These are phyloP conservation scores for Pentamera pediparva DNA, from an alignment of 53 echinoderm and acorn worm genomes.

Conservation along the genomic window DNA sequence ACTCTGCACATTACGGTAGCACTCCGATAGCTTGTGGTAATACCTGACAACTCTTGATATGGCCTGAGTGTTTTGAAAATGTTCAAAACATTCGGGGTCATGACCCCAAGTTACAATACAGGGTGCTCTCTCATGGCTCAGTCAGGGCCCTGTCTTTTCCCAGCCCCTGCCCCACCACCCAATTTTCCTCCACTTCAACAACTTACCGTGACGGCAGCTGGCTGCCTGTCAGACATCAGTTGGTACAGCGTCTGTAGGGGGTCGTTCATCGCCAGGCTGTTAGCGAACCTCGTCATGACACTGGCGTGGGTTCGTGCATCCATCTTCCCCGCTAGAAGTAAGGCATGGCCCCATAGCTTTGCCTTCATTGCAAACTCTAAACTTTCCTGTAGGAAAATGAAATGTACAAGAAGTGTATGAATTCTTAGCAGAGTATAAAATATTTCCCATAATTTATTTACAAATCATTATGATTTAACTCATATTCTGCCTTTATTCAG, in stretches of 20 bases:
- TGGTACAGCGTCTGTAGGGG: slow-evolving; percentile 95
- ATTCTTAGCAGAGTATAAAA: too few species aligned
- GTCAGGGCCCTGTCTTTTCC: too few species aligned
- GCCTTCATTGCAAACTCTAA: slow-evolving; percentile 82
- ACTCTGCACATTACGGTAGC: too few species aligned
- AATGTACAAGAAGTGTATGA: neutral
- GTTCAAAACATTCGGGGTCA: too few species aligned
- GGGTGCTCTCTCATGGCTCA: too few species aligned
- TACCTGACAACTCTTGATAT: too few species aligned
- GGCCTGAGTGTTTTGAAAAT: too few species aligned
- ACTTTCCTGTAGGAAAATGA: slow-evolving; percentile 60
- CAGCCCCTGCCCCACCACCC: too few species aligned
- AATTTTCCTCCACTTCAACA: too few species aligned
- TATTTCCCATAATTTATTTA: too few species aligned
- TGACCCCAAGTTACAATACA: too few species aligned
- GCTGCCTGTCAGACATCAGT: slow-evolving; percentile 96
- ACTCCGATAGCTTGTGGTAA: too few species aligned
- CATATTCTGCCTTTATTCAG: neutral
- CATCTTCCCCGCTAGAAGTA: slow-evolving; percentile 93
- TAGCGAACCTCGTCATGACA: slow-evolving; percentile 99
- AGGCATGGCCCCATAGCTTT: slow-evolving; percentile 92
- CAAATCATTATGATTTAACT: neutral
- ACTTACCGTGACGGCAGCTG: slow-evolving; percentile 98
- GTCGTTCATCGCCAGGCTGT: slow-evolving; percentile 90
- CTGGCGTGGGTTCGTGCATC: slow-evolving; percentile 86